Percentiles rank a stretch among this genome's conserved stretches.
phyloP scores from a whole-genome alignment of 2,888 invertebrate genomes.

The Drosophila borealis region DNA sequence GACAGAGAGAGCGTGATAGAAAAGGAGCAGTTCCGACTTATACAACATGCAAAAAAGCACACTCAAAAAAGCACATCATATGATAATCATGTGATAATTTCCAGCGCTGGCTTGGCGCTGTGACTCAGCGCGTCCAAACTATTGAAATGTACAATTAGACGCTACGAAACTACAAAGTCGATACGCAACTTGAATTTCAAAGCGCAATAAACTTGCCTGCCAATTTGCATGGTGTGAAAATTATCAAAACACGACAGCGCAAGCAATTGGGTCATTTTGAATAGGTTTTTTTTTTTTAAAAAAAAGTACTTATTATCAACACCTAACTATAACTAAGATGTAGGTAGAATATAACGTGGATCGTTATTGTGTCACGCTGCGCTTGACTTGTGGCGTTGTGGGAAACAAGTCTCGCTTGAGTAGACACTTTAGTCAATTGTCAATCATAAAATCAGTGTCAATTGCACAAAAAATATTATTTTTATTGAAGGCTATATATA shows the following conservation, averaged over 20 bases:
- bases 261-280: slow-evolving; percentile 59
- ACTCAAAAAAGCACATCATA: slow-evolving; percentile 49
- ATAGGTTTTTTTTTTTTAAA: background rate
- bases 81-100: slow-evolving; percentile 77
- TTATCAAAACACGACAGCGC: slow-evolving; percentile 64
- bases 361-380: background rate
- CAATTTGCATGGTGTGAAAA: slow-evolving; percentile 75
- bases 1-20: background rate
- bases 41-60: slow-evolving; percentile 51
- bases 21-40: slow-evolving; percentile 15
- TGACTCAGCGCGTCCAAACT: slow-evolving; percentile 55
- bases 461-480: background rate
- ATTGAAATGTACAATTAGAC: slow-evolving; percentile 69
- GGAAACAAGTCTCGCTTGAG: background rate
- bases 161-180: slow-evolving; percentile 41
- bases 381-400: background rate
- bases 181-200: slow-evolving; percentile 39
- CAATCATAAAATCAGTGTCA: background rate
- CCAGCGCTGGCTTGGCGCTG: slow-evolving; percentile 34
- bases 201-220: slow-evolving; percentile 62
- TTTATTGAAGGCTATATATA: background rate
- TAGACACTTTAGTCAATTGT: slow-evolving; percentile 5
- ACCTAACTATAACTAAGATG: slow-evolving; percentile 7
- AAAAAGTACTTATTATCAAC: slow-evolving; percentile 14
- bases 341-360: background rate